Evolutionary conservation across 2,113 vertebrate species (phyloP).

Genomic region (Menura novaehollandiae): DNA sequence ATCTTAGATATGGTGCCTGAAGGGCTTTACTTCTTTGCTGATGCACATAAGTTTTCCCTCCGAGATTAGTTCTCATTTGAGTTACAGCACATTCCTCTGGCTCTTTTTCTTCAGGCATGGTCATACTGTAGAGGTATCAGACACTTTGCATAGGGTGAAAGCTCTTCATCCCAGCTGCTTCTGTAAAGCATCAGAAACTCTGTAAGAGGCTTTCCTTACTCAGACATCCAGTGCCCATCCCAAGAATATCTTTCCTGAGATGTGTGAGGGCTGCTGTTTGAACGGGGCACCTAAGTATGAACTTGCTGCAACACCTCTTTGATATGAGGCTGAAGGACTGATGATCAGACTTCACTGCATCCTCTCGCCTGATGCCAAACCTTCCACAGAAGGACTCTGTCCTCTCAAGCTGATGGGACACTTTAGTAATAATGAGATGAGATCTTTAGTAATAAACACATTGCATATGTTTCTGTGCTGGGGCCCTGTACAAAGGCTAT

Average conservation of each 20-base stretch:
- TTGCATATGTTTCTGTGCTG: neutral
- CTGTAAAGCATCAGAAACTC: neutral
- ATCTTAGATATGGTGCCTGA: neutral
- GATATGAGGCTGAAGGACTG: neutral
- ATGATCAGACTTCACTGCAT: neutral
- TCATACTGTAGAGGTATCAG: neutral
- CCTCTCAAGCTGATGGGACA: neutral
- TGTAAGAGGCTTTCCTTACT: neutral
- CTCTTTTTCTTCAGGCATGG: neutral
- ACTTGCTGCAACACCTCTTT: neutral
- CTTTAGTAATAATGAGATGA: neutral
- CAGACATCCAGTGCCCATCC: neutral
- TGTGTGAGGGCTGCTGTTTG: neutral
- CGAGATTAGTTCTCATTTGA: neutral
- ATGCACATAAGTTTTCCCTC: neutral
- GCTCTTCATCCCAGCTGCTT: neutral
- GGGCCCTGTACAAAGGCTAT: neutral
- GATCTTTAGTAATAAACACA: neutral
- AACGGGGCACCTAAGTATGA: neutral
- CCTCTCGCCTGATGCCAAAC: neutral
- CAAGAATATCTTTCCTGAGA: neutral
- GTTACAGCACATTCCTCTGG: neutral
- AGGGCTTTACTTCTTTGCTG: neutral
- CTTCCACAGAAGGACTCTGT: neutral
- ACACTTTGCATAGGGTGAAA: neutral